These are phyloP conservation scores for Lepus oiostolus DNA, from an alignment of 2,797 vertebrate genomes.

Conservation along the genomic window DNA sequence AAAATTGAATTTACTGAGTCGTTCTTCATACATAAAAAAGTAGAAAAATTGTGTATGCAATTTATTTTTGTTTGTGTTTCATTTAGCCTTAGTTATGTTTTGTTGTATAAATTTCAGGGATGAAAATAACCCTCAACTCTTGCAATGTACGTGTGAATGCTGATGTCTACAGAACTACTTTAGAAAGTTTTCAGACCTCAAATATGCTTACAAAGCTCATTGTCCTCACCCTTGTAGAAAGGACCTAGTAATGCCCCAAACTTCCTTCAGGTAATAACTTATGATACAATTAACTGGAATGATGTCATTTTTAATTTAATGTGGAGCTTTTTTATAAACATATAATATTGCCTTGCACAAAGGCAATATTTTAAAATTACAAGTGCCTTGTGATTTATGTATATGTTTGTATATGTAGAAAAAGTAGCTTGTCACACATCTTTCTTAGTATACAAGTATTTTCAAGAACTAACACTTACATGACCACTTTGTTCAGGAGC, in stretches of 20 bases:
- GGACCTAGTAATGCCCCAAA: background rate
- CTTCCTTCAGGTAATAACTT: background rate
- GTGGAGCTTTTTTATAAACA: background rate
- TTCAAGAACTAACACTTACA: constrained; percentile 26
- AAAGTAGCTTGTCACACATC: constrained; percentile 5
- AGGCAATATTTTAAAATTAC: constrained; percentile 45
- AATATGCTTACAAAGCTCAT: background rate
- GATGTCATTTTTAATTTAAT: constrained; percentile 47
- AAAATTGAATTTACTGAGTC: constrained; percentile 24
- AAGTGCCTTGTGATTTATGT: background rate
- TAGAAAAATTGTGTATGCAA: background rate
- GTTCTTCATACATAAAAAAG: constrained; percentile 43
- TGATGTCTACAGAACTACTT: background rate
- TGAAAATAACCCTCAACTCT: background rate
- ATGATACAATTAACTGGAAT: background rate
- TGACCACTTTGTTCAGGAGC: background rate
- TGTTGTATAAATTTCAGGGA: background rate
- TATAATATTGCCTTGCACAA: background rate
- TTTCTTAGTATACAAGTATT: background rate
- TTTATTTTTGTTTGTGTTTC: constrained; percentile 14
- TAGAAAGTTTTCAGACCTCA: background rate
- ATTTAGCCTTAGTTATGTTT: constrained; percentile 13
- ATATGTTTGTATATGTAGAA: background rate
- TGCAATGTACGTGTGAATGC: background rate
- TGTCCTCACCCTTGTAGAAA: background rate